Conservation (phyloP, 1,140 invertebrate species). For the Calosoma granatense region DNA sequence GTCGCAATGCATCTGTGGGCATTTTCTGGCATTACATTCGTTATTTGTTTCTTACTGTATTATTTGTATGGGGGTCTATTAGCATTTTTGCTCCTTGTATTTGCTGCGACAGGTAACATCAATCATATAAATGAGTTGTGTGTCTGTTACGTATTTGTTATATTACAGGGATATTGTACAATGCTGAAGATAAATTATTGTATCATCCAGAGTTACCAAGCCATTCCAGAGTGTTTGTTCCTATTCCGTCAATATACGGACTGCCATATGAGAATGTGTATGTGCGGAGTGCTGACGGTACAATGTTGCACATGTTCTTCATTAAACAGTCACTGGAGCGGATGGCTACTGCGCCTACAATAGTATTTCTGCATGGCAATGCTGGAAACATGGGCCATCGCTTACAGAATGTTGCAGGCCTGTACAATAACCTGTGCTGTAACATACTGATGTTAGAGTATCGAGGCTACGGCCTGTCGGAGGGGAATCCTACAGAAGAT, state of each 20-base stretch:
- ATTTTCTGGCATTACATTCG: conserved; percentile 43
- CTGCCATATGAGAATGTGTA: conserved; percentile 79
- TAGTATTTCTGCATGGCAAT: conserved; percentile 91
- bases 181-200: conserved; percentile 73
- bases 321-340: conserved; percentile 65
- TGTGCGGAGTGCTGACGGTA: conserved; percentile 66
- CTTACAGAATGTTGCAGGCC: conserved; percentile 62
- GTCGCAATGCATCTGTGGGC: conserved; percentile 33
- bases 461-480: conserved; percentile 87
- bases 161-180: conserved; percentile 64
- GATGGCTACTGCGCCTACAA: conserved; percentile 56
- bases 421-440: conserved; percentile 69
- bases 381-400: conserved; percentile 93
- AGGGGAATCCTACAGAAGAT: conserved; percentile 75
- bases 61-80: conserved; percentile 70
- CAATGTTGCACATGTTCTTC: conserved; percentile 75
- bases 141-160: not conserved
- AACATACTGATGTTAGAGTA: conserved; percentile 90
- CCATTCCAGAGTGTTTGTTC: conserved; percentile 77
- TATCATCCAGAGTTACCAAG: conserved; percentile 83
- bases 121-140: conserved; percentile 6
- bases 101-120: conserved; percentile 51
- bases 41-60: conserved; percentile 63
- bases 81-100: conserved; percentile 55
- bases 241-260: conserved; percentile 69